Evolutionary conservation across 2,888 invertebrate genomes (phyloP), one percentile per base, ranked within the genome.

Genomic region (Acronicta alni): DNA sequence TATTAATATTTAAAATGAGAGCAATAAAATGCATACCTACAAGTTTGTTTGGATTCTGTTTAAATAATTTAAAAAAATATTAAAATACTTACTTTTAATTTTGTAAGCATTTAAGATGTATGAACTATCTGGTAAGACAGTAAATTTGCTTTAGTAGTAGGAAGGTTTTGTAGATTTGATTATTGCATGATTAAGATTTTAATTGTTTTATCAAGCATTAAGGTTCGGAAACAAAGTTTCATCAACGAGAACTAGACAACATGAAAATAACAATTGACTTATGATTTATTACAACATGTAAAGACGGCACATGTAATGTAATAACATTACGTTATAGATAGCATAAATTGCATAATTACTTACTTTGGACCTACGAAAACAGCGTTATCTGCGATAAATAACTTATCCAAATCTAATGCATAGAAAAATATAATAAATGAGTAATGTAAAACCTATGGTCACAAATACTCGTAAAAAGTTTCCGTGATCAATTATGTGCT

Each of bases 301-400:
- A n/a, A 52, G 5, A 53, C 41, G 26, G 44, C 70, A 67, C 74
- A 73, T 64, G 54, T 48, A 53, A 73, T 64, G 54, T 48, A 53
- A 44, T 51, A 47, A 35, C 54, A 61, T 49, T 51, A 57, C 57
- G 57, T 16, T 67, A 67, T 39, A 60, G 65, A 73, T 77, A 68
- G 59, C 56, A 63, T 55, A 37, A 67, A 65, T 84, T 80, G 76
- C 77, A 79, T 83, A 84, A 82, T 79, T 71, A 82, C 83, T 84
- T 80, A 83, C 83, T 81, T 81, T 84, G 70, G 72, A 79, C 79
- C 51, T 67, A 64, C 54, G 56, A 62, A 72, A 76, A 72, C 68
- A 58, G 67, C 62, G 68, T 72, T 77, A 83, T 78, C 78, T 68
- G 46, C 49, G 49, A 68, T n/a, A 49, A 56, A 17, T 60, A 57